phyloP scores from a whole-genome alignment of 1,140 invertebrate genomes.

The Teleopsis dalmanni region DNA sequence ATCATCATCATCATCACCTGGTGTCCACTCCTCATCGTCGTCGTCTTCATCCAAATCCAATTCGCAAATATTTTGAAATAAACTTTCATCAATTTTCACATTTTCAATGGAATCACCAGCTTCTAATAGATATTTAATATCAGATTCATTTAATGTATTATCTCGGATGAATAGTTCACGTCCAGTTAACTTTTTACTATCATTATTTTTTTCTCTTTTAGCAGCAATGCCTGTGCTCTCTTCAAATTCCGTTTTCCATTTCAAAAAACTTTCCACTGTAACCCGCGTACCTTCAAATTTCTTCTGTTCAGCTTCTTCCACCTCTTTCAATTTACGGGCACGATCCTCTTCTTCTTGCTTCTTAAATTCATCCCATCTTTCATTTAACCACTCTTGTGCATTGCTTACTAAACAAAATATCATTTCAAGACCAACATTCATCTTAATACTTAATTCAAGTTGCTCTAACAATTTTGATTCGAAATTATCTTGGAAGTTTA shows the following conservation, averaged over 20 bases:
- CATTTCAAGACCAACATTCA: constrained; percentile 96
- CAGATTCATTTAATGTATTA: constrained; percentile 86
- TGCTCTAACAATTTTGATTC: constrained; percentile 60
- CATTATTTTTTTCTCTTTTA: constrained; percentile 62
- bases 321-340: constrained; percentile 60
- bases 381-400: constrained; percentile 86
- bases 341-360: constrained; percentile 62
- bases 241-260: constrained; percentile 92
- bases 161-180: constrained; percentile 88
- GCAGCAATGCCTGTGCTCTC: constrained; percentile 75
- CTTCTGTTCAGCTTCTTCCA: constrained; percentile 87
- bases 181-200: constrained; percentile 70
- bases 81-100: constrained; percentile 88
- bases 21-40: constrained; percentile 49
- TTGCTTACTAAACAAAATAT: constrained; percentile 90
- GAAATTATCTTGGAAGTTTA: constrained; percentile 71
- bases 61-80: constrained; percentile 90
- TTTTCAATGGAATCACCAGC: constrained; percentile 68
- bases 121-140: constrained; percentile 90
- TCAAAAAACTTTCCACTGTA: constrained; percentile 91
- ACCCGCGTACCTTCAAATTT: constrained; percentile 92
- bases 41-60: constrained; percentile 74
- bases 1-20: constrained; percentile 33
- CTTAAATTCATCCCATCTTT: constrained; percentile 70
- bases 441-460: constrained; percentile 62